Percentiles rank a stretch among this genome's conserved stretches.
Evolutionary conservation across 1,140 invertebrate species (phyloP).

Genomic region (Metopolophium dirhodum): DNA sequence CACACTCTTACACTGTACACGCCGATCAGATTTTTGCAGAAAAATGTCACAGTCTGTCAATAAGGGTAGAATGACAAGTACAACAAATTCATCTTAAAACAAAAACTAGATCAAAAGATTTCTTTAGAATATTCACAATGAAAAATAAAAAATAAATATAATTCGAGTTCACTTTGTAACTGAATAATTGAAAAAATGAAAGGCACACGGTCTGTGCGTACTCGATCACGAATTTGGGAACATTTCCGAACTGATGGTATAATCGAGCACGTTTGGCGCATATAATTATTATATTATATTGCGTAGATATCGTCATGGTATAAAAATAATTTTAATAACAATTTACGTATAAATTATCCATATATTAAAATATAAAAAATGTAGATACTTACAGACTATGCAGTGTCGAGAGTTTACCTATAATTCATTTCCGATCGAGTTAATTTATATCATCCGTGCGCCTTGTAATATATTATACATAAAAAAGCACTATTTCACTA

Average conservation of each 20-base stretch:
- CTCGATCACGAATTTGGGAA: neutral
- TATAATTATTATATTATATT: neutral
- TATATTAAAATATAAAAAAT: slow-evolving; percentile 1
- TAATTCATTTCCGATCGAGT: neutral
- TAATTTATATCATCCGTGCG: neutral
- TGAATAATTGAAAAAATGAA: neutral
- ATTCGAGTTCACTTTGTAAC: neutral
- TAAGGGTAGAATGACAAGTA: neutral
- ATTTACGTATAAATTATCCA: neutral
- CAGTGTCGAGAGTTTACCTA: too few relatives aligned
- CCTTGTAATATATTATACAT: neutral
- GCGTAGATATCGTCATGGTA: neutral
- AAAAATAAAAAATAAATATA: neutral
- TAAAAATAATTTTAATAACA: slow-evolving; percentile 3
- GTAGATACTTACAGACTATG: neutral
- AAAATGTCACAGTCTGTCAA: neutral
- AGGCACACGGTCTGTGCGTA: neutral
- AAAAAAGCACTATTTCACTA: neutral
- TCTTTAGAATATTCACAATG: neutral
- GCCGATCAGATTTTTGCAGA: neutral
- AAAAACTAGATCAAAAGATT: neutral
- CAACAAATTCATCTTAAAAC: neutral
- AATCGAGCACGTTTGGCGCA: neutral
- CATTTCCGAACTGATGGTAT: neutral
- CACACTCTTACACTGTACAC: neutral